Conservation (phyloP, 2,113 vertebrate genomes). For the Melanostigma gelatinosum region DNA sequence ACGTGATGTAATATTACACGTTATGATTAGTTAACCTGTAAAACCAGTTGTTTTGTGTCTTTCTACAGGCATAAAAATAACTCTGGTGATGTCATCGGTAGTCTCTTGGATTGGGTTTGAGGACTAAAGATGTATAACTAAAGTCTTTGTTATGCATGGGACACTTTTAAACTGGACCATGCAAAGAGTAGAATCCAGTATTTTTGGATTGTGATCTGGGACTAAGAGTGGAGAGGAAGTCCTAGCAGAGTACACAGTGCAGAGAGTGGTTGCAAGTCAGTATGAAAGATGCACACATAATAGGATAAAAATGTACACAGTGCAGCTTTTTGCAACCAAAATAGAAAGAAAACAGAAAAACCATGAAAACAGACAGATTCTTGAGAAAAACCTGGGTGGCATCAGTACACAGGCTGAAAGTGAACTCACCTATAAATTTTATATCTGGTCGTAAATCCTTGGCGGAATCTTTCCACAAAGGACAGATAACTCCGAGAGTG, state of each 20-base stretch:
- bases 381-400: conserved; percentile 48
- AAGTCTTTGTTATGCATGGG: neutral
- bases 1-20: neutral
- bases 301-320: conserved; percentile 48
- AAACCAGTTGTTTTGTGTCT: neutral
- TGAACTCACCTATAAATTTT: conserved; percentile 98
- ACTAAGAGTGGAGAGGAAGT: neutral
- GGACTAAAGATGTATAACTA: too few relatives aligned
- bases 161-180: neutral
- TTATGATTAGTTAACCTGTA: neutral
- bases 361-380: conserved; percentile 45
- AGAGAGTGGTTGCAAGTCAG: conserved; percentile 4
- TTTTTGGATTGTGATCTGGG: neutral
- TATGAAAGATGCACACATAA: conserved; percentile 42
- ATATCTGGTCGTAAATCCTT: conserved; percentile 99
- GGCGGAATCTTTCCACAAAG: conserved; percentile 99
- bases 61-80: neutral
- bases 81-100: neutral
- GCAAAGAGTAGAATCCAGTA: neutral
- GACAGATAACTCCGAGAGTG: conserved; percentile 99
- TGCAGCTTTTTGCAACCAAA: conserved; percentile 61
- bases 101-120: neutral
- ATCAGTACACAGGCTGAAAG: conserved; percentile 56
- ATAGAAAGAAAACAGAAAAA: conserved; percentile 51
- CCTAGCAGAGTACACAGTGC: neutral